These are phyloP conservation scores for Tragelaphus strepsiceros DNA, from an alignment of 2,113 vertebrate species.

Conservation along the genomic window DNA sequence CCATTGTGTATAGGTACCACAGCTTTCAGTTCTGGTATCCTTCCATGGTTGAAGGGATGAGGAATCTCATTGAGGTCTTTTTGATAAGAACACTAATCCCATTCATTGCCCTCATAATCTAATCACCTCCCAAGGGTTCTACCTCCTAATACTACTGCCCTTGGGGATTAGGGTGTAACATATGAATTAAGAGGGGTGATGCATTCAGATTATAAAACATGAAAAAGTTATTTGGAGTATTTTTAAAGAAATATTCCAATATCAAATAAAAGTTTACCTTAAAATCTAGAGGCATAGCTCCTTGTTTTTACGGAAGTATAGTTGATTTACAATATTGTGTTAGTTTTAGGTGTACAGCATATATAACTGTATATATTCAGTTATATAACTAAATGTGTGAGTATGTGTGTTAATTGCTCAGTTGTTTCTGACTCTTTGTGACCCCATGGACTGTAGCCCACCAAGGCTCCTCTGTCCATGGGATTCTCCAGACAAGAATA, in stretches of 20 bases:
- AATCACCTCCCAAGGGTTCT: not conserved
- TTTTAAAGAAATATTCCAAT: not conserved
- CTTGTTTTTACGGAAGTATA: not conserved
- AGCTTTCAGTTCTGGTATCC: not conserved
- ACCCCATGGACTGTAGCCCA: not conserved
- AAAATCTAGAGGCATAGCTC: not conserved
- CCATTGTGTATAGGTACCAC: too few species aligned
- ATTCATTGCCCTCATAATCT: not conserved
- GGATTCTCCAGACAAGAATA: not conserved
- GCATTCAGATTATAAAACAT: not conserved
- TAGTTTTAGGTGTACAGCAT: not conserved
- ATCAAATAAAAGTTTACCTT: not conserved
- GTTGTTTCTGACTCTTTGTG: not conserved
- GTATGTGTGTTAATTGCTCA: rapidly evolving
- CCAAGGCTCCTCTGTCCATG: not conserved
- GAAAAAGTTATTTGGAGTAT: not conserved
- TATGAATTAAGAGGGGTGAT: not conserved
- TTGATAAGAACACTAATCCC: not conserved
- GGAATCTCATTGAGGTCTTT: not conserved
- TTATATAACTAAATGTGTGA: not conserved
- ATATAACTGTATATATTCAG: not conserved
- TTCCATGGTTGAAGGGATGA: not conserved
- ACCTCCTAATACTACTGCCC: not conserved
- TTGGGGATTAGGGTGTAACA: not conserved
- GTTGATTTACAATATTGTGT: not conserved